Evolutionary conservation across 1,140 invertebrate genomes (phyloP), one percentile per base, ranked within the genome.

Genomic region (Drosophila lacteicornis): DNA sequence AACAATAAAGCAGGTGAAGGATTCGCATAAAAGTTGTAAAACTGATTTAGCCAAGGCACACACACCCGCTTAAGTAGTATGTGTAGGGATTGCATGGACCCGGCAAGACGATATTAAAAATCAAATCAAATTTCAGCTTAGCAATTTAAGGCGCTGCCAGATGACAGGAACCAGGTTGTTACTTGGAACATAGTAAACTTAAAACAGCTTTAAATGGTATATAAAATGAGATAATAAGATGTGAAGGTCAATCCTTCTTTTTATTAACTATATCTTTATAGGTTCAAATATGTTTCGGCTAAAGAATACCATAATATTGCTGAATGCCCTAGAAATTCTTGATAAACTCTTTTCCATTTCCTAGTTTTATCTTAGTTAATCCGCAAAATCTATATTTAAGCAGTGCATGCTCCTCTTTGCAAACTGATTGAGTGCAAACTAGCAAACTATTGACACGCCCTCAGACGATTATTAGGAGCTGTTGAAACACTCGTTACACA

Each of bases 111-210:
- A 76, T 76, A 83, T 87, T 83, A 82, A 81, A 67, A 81, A 74
- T 58, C 84, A 82, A 86, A 88, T 86, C 75, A 76, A 85, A 82
- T 87, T 85, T 75, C 74, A 79, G 59, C 80, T 76, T 50, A 47
- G 63, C 57, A 50, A 49, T 70, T 60, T 57, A 62, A 69, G 27
- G 50, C 40, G 60, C 36, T 46, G 27, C 53, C 25, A 61, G 59
- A 46, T 36, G 74, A 33, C 36, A 33, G 6, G 9, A 42, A 17
- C 13, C 13, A 0, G 22, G 25, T 22, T 56, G 40, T 22, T 38
- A 43, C 57, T 40, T 33, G 49, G 13, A 40, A 33, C 30, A 40
- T 55, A 25, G 43, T 57, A 33, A 53, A 15, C 50, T 22, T 30
- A 47, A 43, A n/a, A 7, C 17, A 33, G 49, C 38, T 43, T 73